Conservation (phyloP, 2,113 vertebrate species). For the Ptyas mucosa region DNA sequence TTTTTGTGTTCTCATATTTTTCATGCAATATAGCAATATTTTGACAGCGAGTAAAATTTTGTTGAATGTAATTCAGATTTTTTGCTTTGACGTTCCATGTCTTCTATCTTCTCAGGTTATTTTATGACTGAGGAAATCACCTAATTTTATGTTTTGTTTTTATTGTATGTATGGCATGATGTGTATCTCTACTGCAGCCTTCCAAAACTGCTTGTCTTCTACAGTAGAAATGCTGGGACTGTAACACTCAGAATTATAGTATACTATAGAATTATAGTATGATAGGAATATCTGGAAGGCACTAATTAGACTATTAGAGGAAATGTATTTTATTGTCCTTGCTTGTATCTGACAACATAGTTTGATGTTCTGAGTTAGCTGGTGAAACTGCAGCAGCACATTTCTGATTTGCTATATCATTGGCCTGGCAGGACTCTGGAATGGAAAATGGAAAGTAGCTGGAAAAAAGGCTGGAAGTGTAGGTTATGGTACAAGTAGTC, state of each 20-base stretch:
- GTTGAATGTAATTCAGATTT: not conserved
- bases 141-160: not conserved
- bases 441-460: not conserved
- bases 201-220: not conserved
- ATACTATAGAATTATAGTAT: not conserved
- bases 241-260: not conserved
- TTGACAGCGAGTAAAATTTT: not conserved
- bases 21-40: not conserved
- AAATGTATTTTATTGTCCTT: not conserved
- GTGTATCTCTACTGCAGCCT: not conserved
- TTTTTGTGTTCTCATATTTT: not conserved
- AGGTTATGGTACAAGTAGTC: not conserved
- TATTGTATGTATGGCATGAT: not conserved
- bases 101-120: not conserved
- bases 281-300: not conserved
- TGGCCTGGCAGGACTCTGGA: not conserved
- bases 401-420: not conserved
- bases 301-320: not conserved
- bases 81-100: not conserved
- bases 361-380: not conserved
- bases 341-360: not conserved
- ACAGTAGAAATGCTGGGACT: not conserved
- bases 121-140: not conserved
- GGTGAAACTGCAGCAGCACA: not conserved
- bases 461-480: not conserved